Evolutionary conservation across 2,797 vertebrate species (phyloP).

Genomic region (Sarcoramphus papa): DNA sequence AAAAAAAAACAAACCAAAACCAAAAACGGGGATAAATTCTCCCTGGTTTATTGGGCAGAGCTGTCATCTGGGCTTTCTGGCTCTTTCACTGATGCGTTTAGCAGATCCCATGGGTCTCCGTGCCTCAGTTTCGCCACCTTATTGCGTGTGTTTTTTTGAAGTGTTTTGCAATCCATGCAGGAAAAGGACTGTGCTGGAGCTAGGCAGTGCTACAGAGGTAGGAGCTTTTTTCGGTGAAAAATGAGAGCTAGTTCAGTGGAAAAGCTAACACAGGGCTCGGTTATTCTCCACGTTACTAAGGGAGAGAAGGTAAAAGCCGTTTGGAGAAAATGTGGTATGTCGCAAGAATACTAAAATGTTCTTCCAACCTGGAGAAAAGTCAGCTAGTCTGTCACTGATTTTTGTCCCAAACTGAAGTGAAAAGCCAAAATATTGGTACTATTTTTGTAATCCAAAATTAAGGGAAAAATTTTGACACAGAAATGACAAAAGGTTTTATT

Average conservation of each 20-base stretch:
- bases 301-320: background rate
- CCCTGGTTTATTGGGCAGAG: background rate
- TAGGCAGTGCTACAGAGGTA: background rate
- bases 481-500: background rate
- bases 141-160: background rate
- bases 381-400: background rate
- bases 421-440: background rate
- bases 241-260: background rate
- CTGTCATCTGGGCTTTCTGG: conserved; percentile 13
- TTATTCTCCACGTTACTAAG: background rate
- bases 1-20: background rate
- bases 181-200: background rate
- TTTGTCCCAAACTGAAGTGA: background rate
- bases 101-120: background rate
- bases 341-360: background rate
- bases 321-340: background rate
- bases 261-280: background rate
- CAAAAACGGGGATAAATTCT: background rate
- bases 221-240: background rate
- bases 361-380: background rate
- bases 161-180: background rate
- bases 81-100: background rate
- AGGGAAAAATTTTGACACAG: background rate
- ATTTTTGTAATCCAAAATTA: background rate
- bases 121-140: conserved; percentile 44